phyloP scores from a whole-genome alignment of 2,113 vertebrate species.

The Paradoxurus hermaphroditus region DNA sequence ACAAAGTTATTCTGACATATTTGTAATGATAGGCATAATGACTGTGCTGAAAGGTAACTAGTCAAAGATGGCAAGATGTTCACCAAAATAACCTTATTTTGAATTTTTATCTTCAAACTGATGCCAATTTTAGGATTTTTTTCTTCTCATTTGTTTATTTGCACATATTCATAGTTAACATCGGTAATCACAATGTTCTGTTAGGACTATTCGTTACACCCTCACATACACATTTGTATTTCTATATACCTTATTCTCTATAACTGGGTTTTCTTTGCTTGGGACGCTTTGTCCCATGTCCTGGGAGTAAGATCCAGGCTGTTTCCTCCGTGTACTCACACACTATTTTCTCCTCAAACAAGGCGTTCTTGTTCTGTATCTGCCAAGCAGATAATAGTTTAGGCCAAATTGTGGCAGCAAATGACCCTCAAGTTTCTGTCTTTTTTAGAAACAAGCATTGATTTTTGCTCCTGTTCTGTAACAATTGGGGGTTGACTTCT shows the following conservation, averaged over 20 bases:
- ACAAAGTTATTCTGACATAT: not conserved
- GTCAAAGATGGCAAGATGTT: not conserved
- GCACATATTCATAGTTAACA: not conserved
- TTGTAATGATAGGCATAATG: not conserved
- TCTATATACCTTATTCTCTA: not conserved
- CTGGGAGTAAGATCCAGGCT: not conserved
- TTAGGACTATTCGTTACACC: not conserved
- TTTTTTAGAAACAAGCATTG: not conserved
- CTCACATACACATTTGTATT: not conserved
- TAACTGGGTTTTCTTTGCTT: not conserved
- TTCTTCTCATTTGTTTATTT: not conserved
- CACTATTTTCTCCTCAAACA: not conserved
- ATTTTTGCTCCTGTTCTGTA: not conserved
- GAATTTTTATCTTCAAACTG: not conserved
- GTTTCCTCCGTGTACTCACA: not conserved
- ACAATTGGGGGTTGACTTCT: not conserved
- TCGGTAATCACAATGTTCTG: not conserved
- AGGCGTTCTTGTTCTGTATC: not conserved
- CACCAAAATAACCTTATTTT: not conserved
- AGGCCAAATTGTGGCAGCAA: not conserved
- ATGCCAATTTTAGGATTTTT: not conserved
- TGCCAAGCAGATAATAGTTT: not conserved
- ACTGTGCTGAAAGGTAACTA: not conserved
- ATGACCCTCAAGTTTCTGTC: not conserved
- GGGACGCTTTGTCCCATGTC: not conserved